phyloP scores from a whole-genome alignment of 2,113 vertebrate species.

The Microtus oregoni region DNA sequence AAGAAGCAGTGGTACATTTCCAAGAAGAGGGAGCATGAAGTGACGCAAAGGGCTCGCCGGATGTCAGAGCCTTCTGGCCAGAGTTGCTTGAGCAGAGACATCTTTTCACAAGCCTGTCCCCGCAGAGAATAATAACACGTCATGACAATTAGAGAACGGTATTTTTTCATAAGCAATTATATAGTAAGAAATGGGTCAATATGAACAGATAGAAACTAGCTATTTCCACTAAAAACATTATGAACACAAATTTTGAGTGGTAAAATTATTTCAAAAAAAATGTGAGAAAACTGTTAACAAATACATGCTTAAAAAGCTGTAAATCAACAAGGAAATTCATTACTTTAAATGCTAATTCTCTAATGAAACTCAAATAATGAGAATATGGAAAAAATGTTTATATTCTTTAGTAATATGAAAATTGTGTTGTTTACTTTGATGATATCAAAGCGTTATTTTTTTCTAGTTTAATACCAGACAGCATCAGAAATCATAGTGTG shows the following conservation, averaged over 20 bases:
- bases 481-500: not conserved
- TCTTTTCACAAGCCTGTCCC: constrained; percentile 56
- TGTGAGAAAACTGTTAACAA: too few species aligned
- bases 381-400: too few species aligned
- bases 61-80: constrained; percentile 84
- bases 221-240: not conserved
- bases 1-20: not conserved
- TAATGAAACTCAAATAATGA: too few species aligned
- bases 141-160: constrained; percentile 13
- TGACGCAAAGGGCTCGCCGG: constrained; percentile 74
- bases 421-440: not conserved
- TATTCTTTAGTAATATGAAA: not conserved
- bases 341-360: not conserved
- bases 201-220: not conserved
- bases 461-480: too few species aligned
- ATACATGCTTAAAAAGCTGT: not conserved
- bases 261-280: constrained; percentile 1
- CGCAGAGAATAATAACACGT: not conserved
- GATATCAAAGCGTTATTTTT: too few species aligned
- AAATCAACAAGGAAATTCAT: not conserved
- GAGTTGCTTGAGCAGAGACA: constrained; percentile 71
- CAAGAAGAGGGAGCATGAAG: constrained; percentile 76
- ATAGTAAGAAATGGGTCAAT: not conserved
- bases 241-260: not conserved
- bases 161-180: not conserved